Conservation (phyloP, 1,140 invertebrate genomes). For the Drosophila yakuba region DNA sequence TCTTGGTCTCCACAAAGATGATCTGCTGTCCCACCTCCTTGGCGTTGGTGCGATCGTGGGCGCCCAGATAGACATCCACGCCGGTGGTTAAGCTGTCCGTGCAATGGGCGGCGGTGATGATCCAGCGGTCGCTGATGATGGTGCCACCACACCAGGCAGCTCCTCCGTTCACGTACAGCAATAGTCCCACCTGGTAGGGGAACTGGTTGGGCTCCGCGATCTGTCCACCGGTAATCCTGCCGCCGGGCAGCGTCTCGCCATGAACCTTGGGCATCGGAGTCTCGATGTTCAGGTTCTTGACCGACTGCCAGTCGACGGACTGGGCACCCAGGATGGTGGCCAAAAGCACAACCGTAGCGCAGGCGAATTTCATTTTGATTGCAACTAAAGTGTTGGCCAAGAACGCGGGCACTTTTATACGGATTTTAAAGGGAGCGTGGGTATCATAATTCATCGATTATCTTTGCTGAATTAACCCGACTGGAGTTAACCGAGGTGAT, state of each 20-base stretch:
- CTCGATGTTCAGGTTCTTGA: conserved; percentile 45
- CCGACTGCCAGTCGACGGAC: conserved; percentile 44
- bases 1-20: conserved; percentile 56
- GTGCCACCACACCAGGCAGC: conserved; percentile 87
- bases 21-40: conserved; percentile 60
- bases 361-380: conserved; percentile 50
- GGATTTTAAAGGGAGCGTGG: not conserved
- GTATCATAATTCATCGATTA: conserved; percentile 45
- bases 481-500: conserved; percentile 29
- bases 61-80: conserved; percentile 72
- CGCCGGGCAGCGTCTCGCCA: conserved; percentile 13
- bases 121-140: conserved; percentile 85
- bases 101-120: conserved; percentile 89
- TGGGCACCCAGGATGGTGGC: conserved; percentile 31
- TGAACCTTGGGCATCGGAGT: conserved; percentile 14
- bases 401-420: conserved; percentile 27
- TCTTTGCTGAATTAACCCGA: conserved; percentile 15
- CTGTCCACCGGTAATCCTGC: conserved; percentile 71
- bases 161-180: conserved; percentile 69
- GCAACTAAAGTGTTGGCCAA: conserved; percentile 31
- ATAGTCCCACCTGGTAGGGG: conserved; percentile 85
- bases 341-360: conserved; percentile 29
- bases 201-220: conserved; percentile 84
- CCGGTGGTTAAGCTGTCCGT: conserved; percentile 81
- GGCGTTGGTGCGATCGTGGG: conserved; percentile 60